These are phyloP conservation scores for Caenorhabditis uteleia DNA, from an alignment of 2,888 invertebrate species.

Conservation along the genomic window DNA sequence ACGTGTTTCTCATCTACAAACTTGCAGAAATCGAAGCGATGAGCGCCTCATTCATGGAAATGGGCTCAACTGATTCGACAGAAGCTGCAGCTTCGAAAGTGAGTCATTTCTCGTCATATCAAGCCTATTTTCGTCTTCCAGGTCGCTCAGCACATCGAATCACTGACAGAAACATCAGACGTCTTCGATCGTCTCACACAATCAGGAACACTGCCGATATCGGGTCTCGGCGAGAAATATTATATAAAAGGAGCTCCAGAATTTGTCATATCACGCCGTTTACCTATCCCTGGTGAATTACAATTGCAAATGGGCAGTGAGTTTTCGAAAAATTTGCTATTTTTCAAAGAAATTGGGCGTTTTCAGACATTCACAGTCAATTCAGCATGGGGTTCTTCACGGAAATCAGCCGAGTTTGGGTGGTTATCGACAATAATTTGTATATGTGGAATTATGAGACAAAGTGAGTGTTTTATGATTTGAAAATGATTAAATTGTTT, in stretches of 20 bases:
- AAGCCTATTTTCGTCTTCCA: too few relatives aligned
- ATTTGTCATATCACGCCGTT: conserved; percentile 37
- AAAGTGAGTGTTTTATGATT: conserved; percentile 73
- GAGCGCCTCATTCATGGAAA: conserved; percentile 39
- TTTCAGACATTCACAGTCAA: conserved; percentile 88
- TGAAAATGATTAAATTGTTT: background rate
- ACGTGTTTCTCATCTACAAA: background rate
- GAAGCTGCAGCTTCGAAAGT: conserved; percentile 43
- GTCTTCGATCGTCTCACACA: conserved; percentile 42
- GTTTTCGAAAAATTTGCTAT: conserved; percentile 10
- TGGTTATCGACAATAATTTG: conserved; percentile 95
- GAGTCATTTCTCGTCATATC: too few relatives aligned
- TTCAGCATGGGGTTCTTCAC: conserved; percentile 97
- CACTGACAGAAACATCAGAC: conserved; percentile 41
- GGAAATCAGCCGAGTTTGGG: conserved; percentile 93
- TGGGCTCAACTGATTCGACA: conserved; percentile 35
- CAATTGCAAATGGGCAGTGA: conserved; percentile 61
- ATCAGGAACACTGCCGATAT: conserved; percentile 45
- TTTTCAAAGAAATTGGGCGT: background rate
- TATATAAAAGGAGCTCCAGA: conserved; percentile 46
- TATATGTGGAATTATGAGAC: conserved; percentile 98
- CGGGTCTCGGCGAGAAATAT: conserved; percentile 53
- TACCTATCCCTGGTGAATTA: conserved; percentile 61
- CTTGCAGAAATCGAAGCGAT: background rate
- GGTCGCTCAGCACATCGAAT: conserved; percentile 43